These are phyloP conservation scores for Lineus longissimus DNA, from an alignment of 1,140 invertebrate species.

Conservation along the genomic window DNA sequence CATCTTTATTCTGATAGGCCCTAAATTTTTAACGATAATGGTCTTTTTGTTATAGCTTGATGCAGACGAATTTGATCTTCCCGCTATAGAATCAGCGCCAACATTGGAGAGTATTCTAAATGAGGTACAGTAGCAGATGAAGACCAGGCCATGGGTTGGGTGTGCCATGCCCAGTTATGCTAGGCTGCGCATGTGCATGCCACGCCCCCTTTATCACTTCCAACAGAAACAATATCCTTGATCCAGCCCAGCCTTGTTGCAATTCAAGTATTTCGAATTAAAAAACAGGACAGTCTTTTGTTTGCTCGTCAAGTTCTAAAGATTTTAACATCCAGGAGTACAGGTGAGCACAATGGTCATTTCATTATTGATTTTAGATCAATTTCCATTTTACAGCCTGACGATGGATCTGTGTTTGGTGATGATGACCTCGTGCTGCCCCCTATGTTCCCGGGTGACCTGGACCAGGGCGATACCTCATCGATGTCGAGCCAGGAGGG, in stretches of 20 bases:
- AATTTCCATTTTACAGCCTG: constrained; percentile 26
- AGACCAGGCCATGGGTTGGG: not conserved
- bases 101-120: constrained; percentile 81
- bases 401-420: constrained; percentile 39
- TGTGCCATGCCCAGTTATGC: not conserved
- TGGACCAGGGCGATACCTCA: constrained; percentile 47
- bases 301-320: too few species aligned
- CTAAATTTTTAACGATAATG: not conserved
- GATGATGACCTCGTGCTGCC: constrained; percentile 43
- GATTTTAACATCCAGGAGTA: too few species aligned
- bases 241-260: too few species aligned
- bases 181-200: too few species aligned
- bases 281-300: too few species aligned
- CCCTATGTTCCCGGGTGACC: constrained; percentile 40
- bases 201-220: too few species aligned
- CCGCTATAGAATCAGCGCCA: constrained; percentile 70
- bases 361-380: too few species aligned
- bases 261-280: too few species aligned
- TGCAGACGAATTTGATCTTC: constrained; percentile 79
- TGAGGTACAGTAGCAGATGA: constrained; percentile 55
- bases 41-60: constrained; percentile 60
- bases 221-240: too few species aligned
- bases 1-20: too few species aligned
- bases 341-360: too few species aligned
- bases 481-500: constrained; percentile 52